Evolutionary conservation across 2,113 vertebrate species (phyloP).

Genomic region (Hypanus sabinus): DNA sequence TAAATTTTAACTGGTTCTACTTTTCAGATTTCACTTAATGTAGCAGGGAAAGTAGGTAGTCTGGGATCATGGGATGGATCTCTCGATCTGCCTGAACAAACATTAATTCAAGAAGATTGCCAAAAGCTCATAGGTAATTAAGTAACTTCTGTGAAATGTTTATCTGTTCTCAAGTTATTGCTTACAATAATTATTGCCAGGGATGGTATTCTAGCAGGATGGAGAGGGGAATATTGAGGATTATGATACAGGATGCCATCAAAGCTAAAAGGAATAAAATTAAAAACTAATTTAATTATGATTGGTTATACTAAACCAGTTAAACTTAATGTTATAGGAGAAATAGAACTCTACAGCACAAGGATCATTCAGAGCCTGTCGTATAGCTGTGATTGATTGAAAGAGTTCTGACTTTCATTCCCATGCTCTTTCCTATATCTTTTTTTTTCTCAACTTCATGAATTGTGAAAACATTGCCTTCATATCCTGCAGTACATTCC

Average conservation of each 20-base stretch:
- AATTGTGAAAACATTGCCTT: no score
- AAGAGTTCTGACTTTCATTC: not conserved
- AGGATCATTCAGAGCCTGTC: no score
- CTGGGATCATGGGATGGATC: constrained; percentile 87
- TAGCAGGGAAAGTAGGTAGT: constrained; percentile 94
- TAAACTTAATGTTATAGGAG: not conserved
- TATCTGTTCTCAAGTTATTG: not conserved
- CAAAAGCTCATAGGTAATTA: constrained; percentile 74
- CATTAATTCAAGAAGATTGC: constrained; percentile 75
- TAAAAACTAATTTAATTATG: not conserved
- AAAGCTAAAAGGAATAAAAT: not conserved
- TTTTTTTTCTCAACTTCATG: not conserved
- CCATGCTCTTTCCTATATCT: not conserved
- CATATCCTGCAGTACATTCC: no score
- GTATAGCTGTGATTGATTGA: not conserved
- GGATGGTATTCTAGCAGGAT: not conserved
- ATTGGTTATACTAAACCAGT: not conserved
- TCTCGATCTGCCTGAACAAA: constrained; percentile 87
- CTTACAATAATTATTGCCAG: not conserved
- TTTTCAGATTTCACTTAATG: constrained; percentile 85
- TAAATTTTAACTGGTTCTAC: not conserved
- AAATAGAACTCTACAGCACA: not conserved
- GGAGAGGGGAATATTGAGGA: not conserved
- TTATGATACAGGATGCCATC: not conserved
- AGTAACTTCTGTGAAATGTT: not conserved